Evolutionary conservation across 2,113 vertebrate species (phyloP).

Genomic region (Cebidichthys violaceus): DNA sequence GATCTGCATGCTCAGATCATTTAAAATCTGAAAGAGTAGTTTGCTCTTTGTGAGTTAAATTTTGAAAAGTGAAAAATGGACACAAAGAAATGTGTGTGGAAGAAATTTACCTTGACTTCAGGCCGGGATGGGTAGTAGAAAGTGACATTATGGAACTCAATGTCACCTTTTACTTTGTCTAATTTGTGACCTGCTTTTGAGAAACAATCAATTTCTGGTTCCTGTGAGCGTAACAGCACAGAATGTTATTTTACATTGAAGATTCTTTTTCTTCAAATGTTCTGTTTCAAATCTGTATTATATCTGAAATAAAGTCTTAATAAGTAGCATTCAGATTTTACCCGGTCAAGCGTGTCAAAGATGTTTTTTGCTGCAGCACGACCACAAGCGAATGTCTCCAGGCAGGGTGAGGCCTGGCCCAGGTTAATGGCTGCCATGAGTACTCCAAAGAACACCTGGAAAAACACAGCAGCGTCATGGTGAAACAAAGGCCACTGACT

Average conservation of each 20-base stretch:
- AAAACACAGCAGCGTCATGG: neutral
- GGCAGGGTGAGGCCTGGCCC: constrained; percentile 82
- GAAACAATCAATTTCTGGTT: constrained; percentile 84
- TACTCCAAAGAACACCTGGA: constrained; percentile 85
- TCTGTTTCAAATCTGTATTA: neutral
- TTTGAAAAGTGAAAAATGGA: neutral
- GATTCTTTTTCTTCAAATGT: neutral
- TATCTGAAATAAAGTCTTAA: neutral
- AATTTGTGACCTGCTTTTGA: constrained; percentile 83
- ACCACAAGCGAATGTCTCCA: constrained; percentile 84
- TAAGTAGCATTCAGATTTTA: constrained; percentile 50
- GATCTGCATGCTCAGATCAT: constrained; percentile 77
- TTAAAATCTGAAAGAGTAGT: constrained; percentile 76
- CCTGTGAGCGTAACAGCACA: constrained; percentile 64
- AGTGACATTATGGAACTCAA: constrained; percentile 82
- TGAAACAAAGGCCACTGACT: neutral
- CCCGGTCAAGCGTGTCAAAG: constrained; percentile 85
- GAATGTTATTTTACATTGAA: neutral
- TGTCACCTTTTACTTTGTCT: constrained; percentile 82
- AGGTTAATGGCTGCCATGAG: constrained; percentile 82
- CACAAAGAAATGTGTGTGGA: neutral
- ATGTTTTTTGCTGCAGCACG: constrained; percentile 82
- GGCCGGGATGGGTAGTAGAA: constrained; percentile 84
- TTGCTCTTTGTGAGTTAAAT: neutral
- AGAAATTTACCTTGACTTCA: constrained; percentile 78